phyloP scores from a whole-genome alignment of 2,113 vertebrate species.

The Amphiprion ocellaris region DNA sequence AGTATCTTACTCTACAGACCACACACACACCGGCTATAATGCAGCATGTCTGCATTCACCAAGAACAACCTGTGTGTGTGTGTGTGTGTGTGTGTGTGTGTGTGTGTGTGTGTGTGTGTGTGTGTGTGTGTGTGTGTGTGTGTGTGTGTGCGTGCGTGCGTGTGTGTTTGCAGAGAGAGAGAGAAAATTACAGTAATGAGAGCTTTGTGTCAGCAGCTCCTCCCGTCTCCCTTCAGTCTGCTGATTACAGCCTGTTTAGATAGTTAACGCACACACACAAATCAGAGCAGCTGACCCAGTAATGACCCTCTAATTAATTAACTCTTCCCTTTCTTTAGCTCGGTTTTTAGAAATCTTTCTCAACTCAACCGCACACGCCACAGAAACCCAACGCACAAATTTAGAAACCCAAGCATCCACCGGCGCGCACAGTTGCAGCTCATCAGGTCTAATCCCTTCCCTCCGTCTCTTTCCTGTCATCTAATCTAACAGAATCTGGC shows the following conservation, averaged over 20 bases:
- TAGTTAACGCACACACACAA: constrained; percentile 29
- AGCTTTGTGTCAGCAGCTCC: constrained; percentile 74
- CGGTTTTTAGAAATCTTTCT: constrained; percentile 39
- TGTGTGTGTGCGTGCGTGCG: too few relatives aligned
- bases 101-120: background rate
- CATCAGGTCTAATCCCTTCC: constrained; percentile 76
- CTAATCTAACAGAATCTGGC: constrained; percentile 77
- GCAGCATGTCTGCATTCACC: constrained; percentile 21
- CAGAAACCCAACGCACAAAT: constrained; percentile 36
- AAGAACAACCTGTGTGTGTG: constrained; percentile 43
- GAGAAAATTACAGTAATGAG: constrained; percentile 79
- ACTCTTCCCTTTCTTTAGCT: constrained; percentile 62
- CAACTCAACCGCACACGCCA: constrained; percentile 24
- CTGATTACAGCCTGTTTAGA: constrained; percentile 74
- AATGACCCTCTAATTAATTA: constrained; percentile 71
- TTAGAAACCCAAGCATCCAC: constrained; percentile 40
- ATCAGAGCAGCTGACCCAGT: constrained; percentile 47
- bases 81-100: background rate
- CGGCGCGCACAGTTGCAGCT: constrained; percentile 54
- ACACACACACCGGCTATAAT: constrained; percentile 35
- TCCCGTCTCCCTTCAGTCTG: constrained; percentile 68
- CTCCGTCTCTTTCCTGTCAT: constrained; percentile 71
- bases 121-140: constrained; percentile 23
- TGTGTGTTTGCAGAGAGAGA: background rate
- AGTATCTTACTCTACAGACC: constrained; percentile 58